These are phyloP conservation scores for Leuctra nigra DNA, from an alignment of 2,888 invertebrate species.

Conservation along the genomic window DNA sequence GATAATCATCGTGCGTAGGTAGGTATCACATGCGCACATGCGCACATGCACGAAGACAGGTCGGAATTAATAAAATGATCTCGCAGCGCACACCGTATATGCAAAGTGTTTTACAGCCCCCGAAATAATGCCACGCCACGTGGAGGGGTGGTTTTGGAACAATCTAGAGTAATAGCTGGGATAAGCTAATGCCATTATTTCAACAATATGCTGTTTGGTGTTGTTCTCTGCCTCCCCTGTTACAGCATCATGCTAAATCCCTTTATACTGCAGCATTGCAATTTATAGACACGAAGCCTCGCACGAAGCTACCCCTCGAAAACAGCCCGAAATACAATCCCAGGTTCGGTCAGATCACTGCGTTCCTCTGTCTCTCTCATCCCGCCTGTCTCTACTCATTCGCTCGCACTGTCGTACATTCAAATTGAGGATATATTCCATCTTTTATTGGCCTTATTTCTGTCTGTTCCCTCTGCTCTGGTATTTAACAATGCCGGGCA, in stretches of 20 bases:
- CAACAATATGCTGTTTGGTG: slow-evolving; percentile 29
- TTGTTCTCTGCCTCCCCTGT: neutral
- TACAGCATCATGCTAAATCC: slow-evolving; percentile 6
- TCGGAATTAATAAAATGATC: slow-evolving; percentile 16
- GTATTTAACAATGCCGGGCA: slow-evolving; percentile 25
- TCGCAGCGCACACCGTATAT: neutral
- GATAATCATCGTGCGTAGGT: no score
- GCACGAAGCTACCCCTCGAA: slow-evolving; percentile 1
- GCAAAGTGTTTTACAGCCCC: slow-evolving; percentile 18
- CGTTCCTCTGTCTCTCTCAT: slow-evolving; percentile 3
- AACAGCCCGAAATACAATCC: slow-evolving; percentile 17
- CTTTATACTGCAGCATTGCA: slow-evolving; percentile 16
- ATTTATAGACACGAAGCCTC: slow-evolving; percentile 14
- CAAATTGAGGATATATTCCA: slow-evolving; percentile 18
- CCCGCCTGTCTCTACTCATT: neutral
- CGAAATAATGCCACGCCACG: neutral
- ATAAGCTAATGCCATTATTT: slow-evolving; percentile 30
- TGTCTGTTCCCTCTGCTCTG: slow-evolving; percentile 7
- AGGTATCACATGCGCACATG: no score
- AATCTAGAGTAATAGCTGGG: slow-evolving; percentile 27
- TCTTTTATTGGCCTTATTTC: slow-evolving; percentile 21
- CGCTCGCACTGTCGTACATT: slow-evolving; percentile 14
- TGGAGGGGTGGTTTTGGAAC: slow-evolving; percentile 16
- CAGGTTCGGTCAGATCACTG: neutral
- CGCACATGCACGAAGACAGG: neutral